Percentiles rank a stretch among this genome's conserved stretches.
phyloP scores from a whole-genome alignment of 2,888 invertebrate species.

The Meliscaeva auricollis region DNA sequence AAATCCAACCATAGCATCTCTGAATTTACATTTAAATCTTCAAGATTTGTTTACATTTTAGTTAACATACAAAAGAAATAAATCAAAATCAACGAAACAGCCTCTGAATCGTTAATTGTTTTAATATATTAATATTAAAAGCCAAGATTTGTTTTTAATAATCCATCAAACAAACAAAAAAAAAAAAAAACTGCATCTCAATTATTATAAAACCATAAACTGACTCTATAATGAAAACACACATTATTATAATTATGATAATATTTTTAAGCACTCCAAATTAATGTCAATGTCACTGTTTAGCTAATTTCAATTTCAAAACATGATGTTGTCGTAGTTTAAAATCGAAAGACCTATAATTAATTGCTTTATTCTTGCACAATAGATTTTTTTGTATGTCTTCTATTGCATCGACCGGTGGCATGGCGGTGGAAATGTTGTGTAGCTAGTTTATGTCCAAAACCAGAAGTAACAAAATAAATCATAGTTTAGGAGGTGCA shows the following conservation, averaged over 20 bases:
- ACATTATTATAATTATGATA: slow-evolving; percentile 12
- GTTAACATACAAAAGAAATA: too few species aligned
- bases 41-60: too few species aligned
- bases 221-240: slow-evolving; percentile 6
- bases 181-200: slow-evolving; percentile 21
- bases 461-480: slow-evolving; percentile 22
- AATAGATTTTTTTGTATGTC: slow-evolving; percentile 12
- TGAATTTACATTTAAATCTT: too few species aligned
- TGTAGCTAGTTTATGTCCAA: neutral
- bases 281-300: slow-evolving; percentile 69
- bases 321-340: slow-evolving; percentile 24
- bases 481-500: neutral
- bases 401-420: neutral
- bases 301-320: slow-evolving; percentile 53
- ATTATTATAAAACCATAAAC: slow-evolving; percentile 47
- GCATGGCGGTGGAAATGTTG: neutral
- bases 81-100: too few species aligned
- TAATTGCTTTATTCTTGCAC: slow-evolving; percentile 62
- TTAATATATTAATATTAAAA: too few species aligned
- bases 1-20: too few species aligned
- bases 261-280: slow-evolving; percentile 35
- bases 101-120: too few species aligned
- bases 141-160: too few species aligned
- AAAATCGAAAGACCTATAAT: slow-evolving; percentile 42
- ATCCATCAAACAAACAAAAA: too few species aligned